Evolutionary conservation across 1,140 invertebrate species (phyloP).

Genomic region (Heliconius himera): DNA sequence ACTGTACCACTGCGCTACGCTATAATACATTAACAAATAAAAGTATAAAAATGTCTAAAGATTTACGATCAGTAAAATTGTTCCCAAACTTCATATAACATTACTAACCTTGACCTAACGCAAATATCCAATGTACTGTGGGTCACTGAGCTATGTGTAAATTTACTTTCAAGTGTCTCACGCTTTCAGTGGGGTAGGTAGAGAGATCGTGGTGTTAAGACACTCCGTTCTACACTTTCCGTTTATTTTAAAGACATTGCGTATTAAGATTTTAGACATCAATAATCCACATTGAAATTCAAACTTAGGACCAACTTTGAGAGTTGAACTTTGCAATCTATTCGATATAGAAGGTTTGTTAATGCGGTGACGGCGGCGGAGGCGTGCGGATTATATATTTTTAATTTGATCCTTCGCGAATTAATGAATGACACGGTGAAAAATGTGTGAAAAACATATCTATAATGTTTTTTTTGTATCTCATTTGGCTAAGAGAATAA

Average conservation of each 20-base stretch:
- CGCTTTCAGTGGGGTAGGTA: no score
- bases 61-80: background rate
- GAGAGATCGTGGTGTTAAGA: no score
- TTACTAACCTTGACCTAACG: background rate
- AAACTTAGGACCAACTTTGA: background rate
- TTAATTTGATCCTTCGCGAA: slow-evolving; percentile 2
- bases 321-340: background rate
- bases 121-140: background rate
- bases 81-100: background rate
- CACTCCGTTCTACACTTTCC: background rate
- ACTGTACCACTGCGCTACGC: background rate
- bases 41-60: background rate
- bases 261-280: background rate
- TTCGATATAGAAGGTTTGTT: background rate
- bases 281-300: background rate
- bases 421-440: background rate
- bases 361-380: background rate
- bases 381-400: background rate
- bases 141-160: no score
- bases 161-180: no score
- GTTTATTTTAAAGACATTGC: no score
- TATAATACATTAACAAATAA: no score
- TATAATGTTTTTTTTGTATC: background rate
- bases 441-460: background rate
- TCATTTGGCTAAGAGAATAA: slow-evolving; percentile 8